Percentiles rank a stretch among this genome's conserved stretches.
These are phyloP conservation scores for Tachina grossa DNA, from an alignment of 2,888 invertebrate species.

Conservation along the genomic window DNA sequence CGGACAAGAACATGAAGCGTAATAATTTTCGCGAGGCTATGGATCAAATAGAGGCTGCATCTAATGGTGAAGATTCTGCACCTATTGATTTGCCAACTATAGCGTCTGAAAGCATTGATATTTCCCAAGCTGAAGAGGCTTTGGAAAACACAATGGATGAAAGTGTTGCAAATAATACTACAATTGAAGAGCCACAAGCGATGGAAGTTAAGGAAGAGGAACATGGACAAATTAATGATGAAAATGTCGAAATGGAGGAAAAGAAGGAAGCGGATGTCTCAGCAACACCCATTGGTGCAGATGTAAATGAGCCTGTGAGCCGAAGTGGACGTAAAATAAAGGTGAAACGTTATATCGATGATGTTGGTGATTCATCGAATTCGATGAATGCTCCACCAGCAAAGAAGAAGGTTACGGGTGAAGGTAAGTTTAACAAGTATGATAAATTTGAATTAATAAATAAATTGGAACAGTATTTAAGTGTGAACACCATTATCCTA, in stretches of 20 bases:
- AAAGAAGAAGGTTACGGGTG: constrained; percentile 77
- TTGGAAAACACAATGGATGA: constrained; percentile 66
- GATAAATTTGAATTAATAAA: not conserved
- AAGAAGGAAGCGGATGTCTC: constrained; percentile 30
- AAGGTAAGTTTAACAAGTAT: constrained; percentile 73
- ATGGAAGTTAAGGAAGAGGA: constrained; percentile 44
- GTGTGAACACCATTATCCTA: not conserved
- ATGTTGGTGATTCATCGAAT: constrained; percentile 71
- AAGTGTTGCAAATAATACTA: constrained; percentile 61
- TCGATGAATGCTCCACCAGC: constrained; percentile 74
- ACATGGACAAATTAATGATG: constrained; percentile 4
- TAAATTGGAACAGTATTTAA: not conserved
- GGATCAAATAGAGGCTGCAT: constrained; percentile 92
- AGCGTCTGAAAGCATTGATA: constrained; percentile 54
- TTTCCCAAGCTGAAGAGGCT: constrained; percentile 61
- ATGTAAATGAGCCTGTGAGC: constrained; percentile 84
- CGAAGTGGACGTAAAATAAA: constrained; percentile 90
- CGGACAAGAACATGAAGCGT: constrained; percentile 89
- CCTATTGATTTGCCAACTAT: constrained; percentile 80
- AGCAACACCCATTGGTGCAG: constrained; percentile 66
- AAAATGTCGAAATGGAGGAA: constrained; percentile 27
- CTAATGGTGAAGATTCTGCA: constrained; percentile 85
- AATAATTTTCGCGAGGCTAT: constrained; percentile 94
- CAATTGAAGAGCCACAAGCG: constrained; percentile 56
- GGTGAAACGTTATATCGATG: constrained; percentile 84